Percentiles rank a stretch among this genome's conserved stretches.
Evolutionary conservation across 2,797 vertebrate genomes (phyloP).

Genomic region (Xerus rutilus): DNA sequence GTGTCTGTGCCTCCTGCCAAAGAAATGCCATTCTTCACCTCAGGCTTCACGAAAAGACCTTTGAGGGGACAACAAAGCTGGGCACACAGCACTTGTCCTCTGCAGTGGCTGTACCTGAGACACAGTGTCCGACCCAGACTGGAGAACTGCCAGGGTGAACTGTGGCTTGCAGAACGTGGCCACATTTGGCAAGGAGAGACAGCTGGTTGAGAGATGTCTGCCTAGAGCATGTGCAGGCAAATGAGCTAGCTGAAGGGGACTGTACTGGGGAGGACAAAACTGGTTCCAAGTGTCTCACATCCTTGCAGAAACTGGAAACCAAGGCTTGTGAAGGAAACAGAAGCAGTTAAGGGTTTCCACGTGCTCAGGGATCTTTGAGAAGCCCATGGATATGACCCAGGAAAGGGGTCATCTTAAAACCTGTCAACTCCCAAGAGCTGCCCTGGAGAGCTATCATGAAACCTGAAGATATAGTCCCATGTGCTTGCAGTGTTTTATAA

Average conservation of each 20-base stretch:
- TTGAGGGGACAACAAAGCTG: not conserved
- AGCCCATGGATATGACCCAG: not conserved
- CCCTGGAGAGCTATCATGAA: not conserved
- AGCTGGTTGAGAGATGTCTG: not conserved
- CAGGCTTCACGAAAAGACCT: not conserved
- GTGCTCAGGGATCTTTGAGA: not conserved
- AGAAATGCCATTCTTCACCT: not conserved
- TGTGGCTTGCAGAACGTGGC: not conserved
- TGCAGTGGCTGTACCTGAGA: not conserved
- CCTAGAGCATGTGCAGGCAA: not conserved
- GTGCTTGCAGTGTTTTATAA: not conserved
- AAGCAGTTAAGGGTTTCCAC: not conserved
- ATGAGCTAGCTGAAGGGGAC: not conserved
- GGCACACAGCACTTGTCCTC: not conserved
- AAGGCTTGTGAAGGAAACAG: not conserved
- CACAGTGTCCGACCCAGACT: not conserved
- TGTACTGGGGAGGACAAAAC: constrained; percentile 5
- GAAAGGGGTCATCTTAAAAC: not conserved
- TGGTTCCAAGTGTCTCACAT: not conserved
- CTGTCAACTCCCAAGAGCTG: not conserved
- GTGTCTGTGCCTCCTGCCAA: not conserved
- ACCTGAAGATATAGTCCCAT: not conserved
- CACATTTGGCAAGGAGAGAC: not conserved
- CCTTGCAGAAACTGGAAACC: not conserved
- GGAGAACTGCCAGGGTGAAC: not conserved